phyloP scores from a whole-genome alignment of 2,797 vertebrate genomes.

The Trachops cirrhosus region DNA sequence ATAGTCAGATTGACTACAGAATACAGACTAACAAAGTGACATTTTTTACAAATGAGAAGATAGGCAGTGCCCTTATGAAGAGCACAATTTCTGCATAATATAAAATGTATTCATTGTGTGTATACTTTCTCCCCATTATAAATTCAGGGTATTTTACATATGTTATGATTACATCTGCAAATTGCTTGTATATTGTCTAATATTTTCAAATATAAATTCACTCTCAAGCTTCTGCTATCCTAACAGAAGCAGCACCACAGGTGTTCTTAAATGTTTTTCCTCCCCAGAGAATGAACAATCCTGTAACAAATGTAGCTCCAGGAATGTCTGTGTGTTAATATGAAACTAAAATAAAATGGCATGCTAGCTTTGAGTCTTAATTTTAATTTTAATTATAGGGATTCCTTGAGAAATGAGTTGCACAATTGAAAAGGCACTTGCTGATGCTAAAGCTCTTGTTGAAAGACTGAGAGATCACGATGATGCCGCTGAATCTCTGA shows the following conservation, averaged over 20 bases:
- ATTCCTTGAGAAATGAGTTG: slow-evolving; percentile 91
- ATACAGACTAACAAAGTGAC: background rate
- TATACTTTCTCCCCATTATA: background rate
- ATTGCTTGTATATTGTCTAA: background rate
- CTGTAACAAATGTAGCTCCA: background rate
- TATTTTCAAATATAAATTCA: background rate
- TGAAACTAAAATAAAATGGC: background rate
- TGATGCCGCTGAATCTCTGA: slow-evolving; percentile 94
- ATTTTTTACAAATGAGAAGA: background rate
- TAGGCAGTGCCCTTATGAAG: background rate
- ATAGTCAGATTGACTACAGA: background rate
- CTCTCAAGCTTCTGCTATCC: background rate
- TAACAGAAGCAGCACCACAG: background rate
- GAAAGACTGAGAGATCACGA: slow-evolving; percentile 96
- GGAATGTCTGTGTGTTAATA: background rate
- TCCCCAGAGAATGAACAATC: background rate
- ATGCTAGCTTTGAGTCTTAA: background rate
- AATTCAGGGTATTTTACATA: slow-evolving; percentile 2
- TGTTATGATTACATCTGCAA: background rate
- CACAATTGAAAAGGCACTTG: slow-evolving; percentile 94
- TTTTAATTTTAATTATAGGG: background rate
- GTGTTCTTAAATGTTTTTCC: background rate
- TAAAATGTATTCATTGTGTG: background rate
- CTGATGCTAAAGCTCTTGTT: slow-evolving; percentile 95
- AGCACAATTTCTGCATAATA: background rate